Conservation (phyloP, 1,140 invertebrate species). For the Hycleus cichorii region DNA sequence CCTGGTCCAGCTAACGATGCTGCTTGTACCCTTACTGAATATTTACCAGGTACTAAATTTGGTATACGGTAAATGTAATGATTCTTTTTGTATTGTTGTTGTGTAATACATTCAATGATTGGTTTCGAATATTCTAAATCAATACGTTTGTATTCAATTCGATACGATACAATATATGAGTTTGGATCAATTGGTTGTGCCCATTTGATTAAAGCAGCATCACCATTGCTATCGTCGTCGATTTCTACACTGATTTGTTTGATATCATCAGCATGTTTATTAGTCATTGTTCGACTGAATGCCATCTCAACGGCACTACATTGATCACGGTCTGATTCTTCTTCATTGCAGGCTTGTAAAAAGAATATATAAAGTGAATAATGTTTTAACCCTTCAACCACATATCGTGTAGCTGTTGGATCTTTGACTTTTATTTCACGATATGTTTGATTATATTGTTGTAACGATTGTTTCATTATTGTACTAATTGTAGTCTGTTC, state of each 20-base stretch:
- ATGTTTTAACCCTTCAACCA: constrained; percentile 36
- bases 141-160: constrained; percentile 47
- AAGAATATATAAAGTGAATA: constrained; percentile 46
- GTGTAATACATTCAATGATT: constrained; percentile 12
- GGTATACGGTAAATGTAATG: constrained; percentile 28
- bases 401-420: no score
- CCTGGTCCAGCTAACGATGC: constrained; percentile 51
- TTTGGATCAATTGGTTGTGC: constrained; percentile 53
- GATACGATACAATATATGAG: constrained; percentile 54
- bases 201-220: constrained; percentile 49
- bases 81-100: neutral
- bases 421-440: no score
- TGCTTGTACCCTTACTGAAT: constrained; percentile 53
- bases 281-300: constrained; percentile 37
- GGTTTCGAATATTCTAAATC: constrained; percentile 24
- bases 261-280: constrained; percentile 38
- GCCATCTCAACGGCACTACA: constrained; percentile 34
- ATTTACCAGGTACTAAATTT: constrained; percentile 54
- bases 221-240: constrained; percentile 34
- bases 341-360: constrained; percentile 45
- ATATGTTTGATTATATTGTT: no score
- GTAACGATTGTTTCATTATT: no score
- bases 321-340: constrained; percentile 23
- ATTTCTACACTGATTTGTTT: constrained; percentile 25
- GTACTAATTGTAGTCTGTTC: no score